Percentiles rank a stretch among this genome's conserved stretches.
Conservation (phyloP, 1,140 invertebrate species). For the Aphelinus atriplicis region DNA sequence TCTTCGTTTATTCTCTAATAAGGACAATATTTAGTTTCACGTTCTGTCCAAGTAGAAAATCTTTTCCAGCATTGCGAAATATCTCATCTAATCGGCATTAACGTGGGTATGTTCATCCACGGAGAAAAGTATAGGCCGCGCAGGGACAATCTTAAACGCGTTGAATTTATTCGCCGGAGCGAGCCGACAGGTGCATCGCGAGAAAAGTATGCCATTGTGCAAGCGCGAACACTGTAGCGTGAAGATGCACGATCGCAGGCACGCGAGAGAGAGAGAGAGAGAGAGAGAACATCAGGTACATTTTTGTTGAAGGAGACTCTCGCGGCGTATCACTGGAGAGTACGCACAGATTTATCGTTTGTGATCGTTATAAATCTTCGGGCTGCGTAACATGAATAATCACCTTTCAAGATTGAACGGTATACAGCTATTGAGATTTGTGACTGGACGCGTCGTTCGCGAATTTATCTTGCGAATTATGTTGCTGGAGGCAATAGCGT, state of each 20-base stretch:
- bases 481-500: no score
- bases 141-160: neutral
- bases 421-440: no score
- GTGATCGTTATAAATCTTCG: conserved; percentile 9
- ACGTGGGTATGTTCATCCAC: neutral
- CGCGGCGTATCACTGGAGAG: neutral
- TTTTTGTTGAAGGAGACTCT: neutral
- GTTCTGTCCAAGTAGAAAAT: no score
- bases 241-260: neutral
- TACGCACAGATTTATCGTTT: neutral
- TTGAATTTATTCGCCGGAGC: conserved; percentile 17
- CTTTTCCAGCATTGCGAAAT: no score
- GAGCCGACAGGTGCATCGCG: neutral
- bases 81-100: no score
- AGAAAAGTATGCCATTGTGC: conserved; percentile 5
- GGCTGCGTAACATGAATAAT: no score
- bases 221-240: conserved; percentile 13
- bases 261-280: neutral
- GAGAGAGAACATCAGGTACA: neutral
- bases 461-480: no score
- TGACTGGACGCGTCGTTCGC: no score
- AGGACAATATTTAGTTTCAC: no score
- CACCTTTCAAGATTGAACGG: no score
- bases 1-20: neutral
- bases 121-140: neutral